Percentiles rank a stretch among this genome's conserved stretches.
Conservation (phyloP, 1,140 invertebrate genomes). For the Camponotus pennsylvanicus region DNA sequence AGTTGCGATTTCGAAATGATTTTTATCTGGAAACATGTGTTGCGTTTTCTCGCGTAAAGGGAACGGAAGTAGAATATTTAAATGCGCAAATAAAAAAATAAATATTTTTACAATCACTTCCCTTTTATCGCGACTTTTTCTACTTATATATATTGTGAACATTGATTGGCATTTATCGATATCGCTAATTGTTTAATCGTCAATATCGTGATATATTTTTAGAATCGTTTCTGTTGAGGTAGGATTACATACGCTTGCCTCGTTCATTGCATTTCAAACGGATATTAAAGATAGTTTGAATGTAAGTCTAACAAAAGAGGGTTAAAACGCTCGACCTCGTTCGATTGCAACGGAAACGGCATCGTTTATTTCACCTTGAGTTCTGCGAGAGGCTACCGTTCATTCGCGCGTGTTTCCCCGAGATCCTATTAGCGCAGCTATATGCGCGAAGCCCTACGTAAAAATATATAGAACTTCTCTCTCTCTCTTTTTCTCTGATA, state of each 20-base stretch:
- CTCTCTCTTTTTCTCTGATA: constrained; percentile 79
- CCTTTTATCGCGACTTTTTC: not conserved
- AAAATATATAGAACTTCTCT: constrained; percentile 79
- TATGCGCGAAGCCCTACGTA: constrained; percentile 80
- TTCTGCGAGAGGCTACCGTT: not conserved
- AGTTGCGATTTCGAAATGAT: constrained; percentile 47
- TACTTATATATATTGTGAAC: too few species aligned
- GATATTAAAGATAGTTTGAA: not conserved
- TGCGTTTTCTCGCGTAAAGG: constrained; percentile 17
- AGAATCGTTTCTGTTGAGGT: not conserved
- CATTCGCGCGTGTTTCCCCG: constrained; percentile 62
- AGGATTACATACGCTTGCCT: not conserved
- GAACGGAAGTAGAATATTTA: constrained; percentile 17
- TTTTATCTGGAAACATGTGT: constrained; percentile 36
- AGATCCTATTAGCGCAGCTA: constrained; percentile 82
- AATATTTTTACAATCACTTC: constrained; percentile 3
- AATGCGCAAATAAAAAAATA: not conserved
- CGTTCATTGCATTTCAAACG: not conserved
- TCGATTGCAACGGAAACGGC: constrained; percentile 39
- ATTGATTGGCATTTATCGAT: not conserved
- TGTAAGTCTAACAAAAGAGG: not conserved
- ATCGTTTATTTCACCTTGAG: constrained; percentile 65
- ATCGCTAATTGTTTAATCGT: not conserved
- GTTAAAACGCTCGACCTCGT: constrained; percentile 26
- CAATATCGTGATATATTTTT: not conserved